A percentile compares a stretch with the other conserved stretches of the same genome.
Conservation (phyloP, 2,888 invertebrate genomes). For the Euclidia mi region DNA sequence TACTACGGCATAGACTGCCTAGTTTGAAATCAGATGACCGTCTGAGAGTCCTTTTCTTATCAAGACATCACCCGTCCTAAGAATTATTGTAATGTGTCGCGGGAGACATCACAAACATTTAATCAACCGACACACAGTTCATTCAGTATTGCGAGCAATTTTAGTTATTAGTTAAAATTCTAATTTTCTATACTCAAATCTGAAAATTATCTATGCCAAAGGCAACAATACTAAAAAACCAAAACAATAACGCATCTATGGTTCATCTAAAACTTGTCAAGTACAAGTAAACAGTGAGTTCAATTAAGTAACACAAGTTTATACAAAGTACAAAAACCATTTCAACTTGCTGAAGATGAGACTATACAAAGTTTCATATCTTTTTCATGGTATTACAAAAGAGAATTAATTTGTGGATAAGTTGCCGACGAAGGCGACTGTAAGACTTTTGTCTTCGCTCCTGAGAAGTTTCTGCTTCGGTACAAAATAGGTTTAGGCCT, state of each 20-base stretch:
- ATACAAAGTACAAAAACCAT: constrained; percentile 39
- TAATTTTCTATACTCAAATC: too few relatives aligned
- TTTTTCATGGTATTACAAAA: constrained; percentile 60
- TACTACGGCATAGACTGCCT: too few relatives aligned
- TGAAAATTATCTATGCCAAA: too few relatives aligned
- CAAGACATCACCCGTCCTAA: too few relatives aligned
- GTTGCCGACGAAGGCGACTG: constrained; percentile 36
- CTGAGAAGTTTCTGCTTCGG: constrained; percentile 33
- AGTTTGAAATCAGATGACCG: too few relatives aligned
- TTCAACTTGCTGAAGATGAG: constrained; percentile 39
- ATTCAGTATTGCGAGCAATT: too few relatives aligned
- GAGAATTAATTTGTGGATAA: constrained; percentile 57
- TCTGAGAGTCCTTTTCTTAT: too few relatives aligned
- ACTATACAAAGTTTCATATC: constrained; percentile 55
- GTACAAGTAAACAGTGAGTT: not conserved
- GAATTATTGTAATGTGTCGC: too few relatives aligned
- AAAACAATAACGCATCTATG: not conserved
- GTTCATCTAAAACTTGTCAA: not conserved
- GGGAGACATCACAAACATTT: too few relatives aligned
- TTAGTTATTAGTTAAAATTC: too few relatives aligned
- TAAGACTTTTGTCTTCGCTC: constrained; percentile 48
- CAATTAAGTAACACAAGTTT: constrained; percentile 15
- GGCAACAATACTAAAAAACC: too few relatives aligned
- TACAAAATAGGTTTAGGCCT: constrained; percentile 17
- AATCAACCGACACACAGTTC: too few relatives aligned